These are phyloP conservation scores for Lepisosteus osseus DNA, from an alignment of 2,113 vertebrate genomes.

Conservation along the genomic window DNA sequence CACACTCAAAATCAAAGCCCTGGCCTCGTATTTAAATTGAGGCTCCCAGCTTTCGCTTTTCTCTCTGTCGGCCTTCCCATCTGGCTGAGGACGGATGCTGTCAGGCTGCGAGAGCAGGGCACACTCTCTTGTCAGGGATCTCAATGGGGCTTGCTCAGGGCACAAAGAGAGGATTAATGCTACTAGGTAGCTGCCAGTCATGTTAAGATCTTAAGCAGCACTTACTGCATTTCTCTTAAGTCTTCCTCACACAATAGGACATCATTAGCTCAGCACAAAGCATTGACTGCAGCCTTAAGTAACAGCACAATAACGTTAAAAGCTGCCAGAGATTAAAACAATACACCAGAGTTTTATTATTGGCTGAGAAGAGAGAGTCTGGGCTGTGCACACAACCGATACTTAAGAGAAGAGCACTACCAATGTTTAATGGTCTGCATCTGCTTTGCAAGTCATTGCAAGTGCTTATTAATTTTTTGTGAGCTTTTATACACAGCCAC, in stretches of 20 bases:
- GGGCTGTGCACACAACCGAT: neutral
- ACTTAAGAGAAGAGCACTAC: too few relatives aligned
- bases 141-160: constrained; percentile 64
- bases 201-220: constrained; percentile 66
- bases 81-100: constrained; percentile 49
- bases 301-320: constrained; percentile 31
- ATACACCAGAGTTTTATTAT: neutral
- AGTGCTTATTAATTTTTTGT: too few relatives aligned
- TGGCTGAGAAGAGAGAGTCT: neutral
- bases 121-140: constrained; percentile 59
- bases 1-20: neutral
- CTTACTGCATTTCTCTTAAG: constrained; percentile 63
- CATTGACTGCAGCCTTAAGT: constrained; percentile 50
- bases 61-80: constrained; percentile 50
- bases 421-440: too few relatives aligned
- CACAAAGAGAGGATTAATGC: constrained; percentile 75
- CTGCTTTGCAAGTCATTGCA: too few relatives aligned
- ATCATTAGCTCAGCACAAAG: constrained; percentile 70
- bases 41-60: neutral
- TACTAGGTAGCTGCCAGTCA: constrained; percentile 67
- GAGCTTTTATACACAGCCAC: too few relatives aligned
- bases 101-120: constrained; percentile 55
- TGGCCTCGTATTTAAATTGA: neutral
- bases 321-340: neutral
- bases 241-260: constrained; percentile 59